Conservation (phyloP, 2,888 invertebrate species). For the Acrobasis repandana region DNA sequence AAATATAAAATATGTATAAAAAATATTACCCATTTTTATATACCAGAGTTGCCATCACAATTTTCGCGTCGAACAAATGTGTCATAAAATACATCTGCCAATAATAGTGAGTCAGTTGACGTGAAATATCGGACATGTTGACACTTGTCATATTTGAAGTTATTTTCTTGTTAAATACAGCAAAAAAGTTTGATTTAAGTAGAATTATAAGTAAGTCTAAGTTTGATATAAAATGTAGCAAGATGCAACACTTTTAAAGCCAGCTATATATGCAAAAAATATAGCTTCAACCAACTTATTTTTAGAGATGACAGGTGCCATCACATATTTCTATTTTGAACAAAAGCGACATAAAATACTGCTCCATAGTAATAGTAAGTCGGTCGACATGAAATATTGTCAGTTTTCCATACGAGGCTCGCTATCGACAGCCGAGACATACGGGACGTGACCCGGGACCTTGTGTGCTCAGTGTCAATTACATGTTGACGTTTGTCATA, state of each 20-base stretch:
- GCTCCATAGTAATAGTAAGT: conserved; percentile 8
- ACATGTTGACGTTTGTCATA: not conserved
- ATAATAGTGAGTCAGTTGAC: conserved; percentile 16
- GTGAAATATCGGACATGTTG: conserved; percentile 18
- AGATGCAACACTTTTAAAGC: no score
- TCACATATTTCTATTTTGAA: conserved; percentile 13
- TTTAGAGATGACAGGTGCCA: not conserved
- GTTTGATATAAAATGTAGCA: no score
- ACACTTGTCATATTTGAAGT: not conserved
- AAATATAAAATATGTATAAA: no score
- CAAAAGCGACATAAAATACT: conserved; percentile 14
- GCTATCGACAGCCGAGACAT: conserved; percentile 20
- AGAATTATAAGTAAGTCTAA: no score
- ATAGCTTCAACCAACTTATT: no score
- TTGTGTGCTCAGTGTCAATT: not conserved
- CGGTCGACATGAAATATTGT: conserved; percentile 22
- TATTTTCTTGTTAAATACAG: no score
- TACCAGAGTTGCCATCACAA: not conserved
- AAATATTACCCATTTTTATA: conserved; percentile 4
- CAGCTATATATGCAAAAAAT: no score
- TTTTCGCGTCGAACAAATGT: conserved; percentile 17
- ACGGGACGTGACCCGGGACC: not conserved
- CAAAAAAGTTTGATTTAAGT: no score
- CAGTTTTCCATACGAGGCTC: conserved; percentile 11
- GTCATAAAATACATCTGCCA: conserved; percentile 8